Conservation (phyloP, 2,797 vertebrate genomes). For the Lepilemur ruficaudatus region DNA sequence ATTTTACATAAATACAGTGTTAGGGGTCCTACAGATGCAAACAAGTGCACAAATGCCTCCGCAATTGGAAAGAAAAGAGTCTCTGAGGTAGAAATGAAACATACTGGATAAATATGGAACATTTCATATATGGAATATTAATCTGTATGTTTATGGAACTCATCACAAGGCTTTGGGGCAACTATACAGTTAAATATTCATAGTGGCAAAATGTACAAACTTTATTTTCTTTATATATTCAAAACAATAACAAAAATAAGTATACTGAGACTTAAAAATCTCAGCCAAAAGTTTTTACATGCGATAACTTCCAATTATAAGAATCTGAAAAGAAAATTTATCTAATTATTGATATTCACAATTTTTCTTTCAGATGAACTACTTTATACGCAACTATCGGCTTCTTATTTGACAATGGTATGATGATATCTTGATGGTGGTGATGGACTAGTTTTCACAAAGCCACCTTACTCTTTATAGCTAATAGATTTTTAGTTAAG, state of each 20-base stretch:
- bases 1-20: conserved; percentile 77
- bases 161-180: conserved; percentile 41
- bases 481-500: not conserved
- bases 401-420: conserved; percentile 14
- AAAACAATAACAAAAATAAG: conserved; percentile 16
- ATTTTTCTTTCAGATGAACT: conserved; percentile 35
- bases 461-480: not conserved
- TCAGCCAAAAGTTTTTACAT: conserved; percentile 47
- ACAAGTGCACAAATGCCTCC: conserved; percentile 62
- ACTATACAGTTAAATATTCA: conserved; percentile 49
- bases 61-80: not conserved
- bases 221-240: conserved; percentile 51
- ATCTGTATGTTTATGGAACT: conserved; percentile 54
- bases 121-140: conserved; percentile 61
- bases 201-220: conserved; percentile 27
- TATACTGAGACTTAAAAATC: conserved; percentile 5
- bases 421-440: not conserved
- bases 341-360: not conserved
- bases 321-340: conserved; percentile 31
- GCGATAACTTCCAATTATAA: not conserved
- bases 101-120: conserved; percentile 58
- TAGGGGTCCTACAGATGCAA: conserved; percentile 72
- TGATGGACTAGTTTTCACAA: not conserved
- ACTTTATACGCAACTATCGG: not conserved
- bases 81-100: conserved; percentile 55